Percentiles rank a stretch among this genome's conserved stretches.
Conservation (phyloP, 1,140 invertebrate genomes). For the Bombus vancouverensis region DNA sequence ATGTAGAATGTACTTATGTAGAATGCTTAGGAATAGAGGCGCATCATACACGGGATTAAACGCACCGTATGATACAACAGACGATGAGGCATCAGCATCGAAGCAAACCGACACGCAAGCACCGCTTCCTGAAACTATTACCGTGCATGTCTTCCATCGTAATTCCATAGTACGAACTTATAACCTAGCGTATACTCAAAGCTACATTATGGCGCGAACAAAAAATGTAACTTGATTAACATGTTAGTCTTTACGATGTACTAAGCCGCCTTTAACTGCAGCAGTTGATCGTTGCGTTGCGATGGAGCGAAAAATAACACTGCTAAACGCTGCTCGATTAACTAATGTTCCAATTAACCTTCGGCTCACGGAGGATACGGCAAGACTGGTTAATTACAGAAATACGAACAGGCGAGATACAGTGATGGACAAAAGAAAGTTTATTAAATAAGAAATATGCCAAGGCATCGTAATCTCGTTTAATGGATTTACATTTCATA, state of each 20-base stretch:
- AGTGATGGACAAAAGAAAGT: too few relatives aligned
- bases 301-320: not conserved
- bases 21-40: not conserved
- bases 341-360: not conserved
- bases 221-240: conserved; percentile 1
- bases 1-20: not conserved
- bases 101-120: conserved; percentile 13
- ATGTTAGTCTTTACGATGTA: not conserved
- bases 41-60: conserved; percentile 3
- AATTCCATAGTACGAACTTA: conserved; percentile 3
- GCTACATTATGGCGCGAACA: not conserved
- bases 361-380: not conserved
- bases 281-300: not conserved
- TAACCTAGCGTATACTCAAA: not conserved
- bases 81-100: not conserved
- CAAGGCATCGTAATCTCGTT: too few relatives aligned
- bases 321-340: not conserved
- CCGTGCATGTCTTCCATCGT: conserved; percentile 1
- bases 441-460: too few relatives aligned
- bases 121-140: conserved; percentile 18
- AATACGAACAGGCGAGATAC: too few relatives aligned
- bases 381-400: not conserved
- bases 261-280: not conserved
- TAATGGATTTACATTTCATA: too few relatives aligned
- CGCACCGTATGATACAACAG: not conserved